A percentile compares a stretch with the other conserved stretches of the same genome.
phyloP scores from a whole-genome alignment of 2,797 vertebrate genomes.

The Calcarius lapponicus region DNA sequence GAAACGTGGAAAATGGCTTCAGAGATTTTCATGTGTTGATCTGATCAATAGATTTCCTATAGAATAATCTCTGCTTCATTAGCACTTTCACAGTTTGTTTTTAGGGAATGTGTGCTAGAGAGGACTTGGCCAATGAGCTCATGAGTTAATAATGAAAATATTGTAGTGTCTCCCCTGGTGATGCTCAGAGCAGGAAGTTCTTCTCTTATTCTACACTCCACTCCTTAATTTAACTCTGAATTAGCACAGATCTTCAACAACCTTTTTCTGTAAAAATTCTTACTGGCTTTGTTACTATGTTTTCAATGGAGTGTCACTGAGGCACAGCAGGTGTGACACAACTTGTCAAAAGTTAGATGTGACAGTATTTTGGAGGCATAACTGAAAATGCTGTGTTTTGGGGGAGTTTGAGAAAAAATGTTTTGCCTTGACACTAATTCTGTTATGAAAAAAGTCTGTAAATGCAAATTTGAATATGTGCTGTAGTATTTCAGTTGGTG shows the following conservation, averaged over 20 bases:
- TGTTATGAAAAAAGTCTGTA: neutral
- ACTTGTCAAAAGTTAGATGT: neutral
- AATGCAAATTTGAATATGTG: neutral
- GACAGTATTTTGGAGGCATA: neutral
- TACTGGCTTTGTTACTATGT: neutral
- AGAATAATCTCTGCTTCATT: neutral
- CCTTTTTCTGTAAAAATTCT: neutral
- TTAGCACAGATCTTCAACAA: neutral
- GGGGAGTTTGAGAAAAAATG: neutral
- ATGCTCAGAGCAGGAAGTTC: neutral
- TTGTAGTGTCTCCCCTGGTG: neutral
- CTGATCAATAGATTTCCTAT: neutral
- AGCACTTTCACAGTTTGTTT: neutral
- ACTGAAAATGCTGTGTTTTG: neutral
- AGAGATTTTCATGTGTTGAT: neutral
- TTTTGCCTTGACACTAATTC: neutral
- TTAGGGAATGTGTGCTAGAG: neutral
- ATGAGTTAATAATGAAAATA: neutral
- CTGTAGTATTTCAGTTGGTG: neutral
- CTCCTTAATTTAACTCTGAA: neutral
- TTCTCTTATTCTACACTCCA: neutral
- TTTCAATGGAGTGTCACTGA: neutral
- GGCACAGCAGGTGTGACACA: neutral
- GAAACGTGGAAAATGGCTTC: neutral
- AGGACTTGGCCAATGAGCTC: neutral